phyloP scores from a whole-genome alignment of 2,113 vertebrate genomes.

The Gopherus evgoodei region DNA sequence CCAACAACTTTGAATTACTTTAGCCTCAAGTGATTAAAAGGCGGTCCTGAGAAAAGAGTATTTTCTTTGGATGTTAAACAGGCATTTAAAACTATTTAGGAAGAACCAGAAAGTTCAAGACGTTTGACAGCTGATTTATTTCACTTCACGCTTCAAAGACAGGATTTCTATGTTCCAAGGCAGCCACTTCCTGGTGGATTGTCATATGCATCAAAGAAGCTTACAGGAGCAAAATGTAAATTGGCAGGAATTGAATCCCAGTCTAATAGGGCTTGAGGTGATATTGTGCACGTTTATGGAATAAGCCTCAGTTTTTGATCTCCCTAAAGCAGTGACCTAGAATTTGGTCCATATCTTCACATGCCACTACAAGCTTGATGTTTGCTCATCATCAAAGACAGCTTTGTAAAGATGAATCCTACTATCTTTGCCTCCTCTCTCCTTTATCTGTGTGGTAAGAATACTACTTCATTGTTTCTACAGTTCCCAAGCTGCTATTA shows the following conservation, averaged over 20 bases:
- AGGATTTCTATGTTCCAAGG: constrained; percentile 61
- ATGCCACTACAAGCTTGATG: constrained; percentile 13
- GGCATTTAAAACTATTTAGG: constrained; percentile 44
- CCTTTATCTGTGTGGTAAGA: constrained; percentile 7
- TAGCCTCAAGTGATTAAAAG: constrained; percentile 26
- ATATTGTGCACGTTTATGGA: constrained; percentile 37
- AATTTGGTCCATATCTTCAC: constrained; percentile 54
- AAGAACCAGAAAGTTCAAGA: constrained; percentile 19
- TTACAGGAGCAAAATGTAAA: constrained; percentile 61
- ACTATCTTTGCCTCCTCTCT: not conserved
- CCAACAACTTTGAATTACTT: not conserved
- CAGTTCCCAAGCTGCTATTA: not conserved
- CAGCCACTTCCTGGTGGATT: constrained; percentile 50
- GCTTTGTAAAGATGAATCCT: constrained; percentile 47
- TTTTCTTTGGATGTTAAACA: constrained; percentile 60
- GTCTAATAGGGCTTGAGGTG: constrained; percentile 19
- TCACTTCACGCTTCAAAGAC: constrained; percentile 64
- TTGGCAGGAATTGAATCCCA: constrained; percentile 63
- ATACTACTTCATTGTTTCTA: not conserved
- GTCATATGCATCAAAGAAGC: constrained; percentile 64
- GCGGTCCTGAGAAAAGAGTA: not conserved
- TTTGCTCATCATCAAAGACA: constrained; percentile 66
- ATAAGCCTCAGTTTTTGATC: constrained; percentile 59
- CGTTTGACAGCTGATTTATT: constrained; percentile 71
- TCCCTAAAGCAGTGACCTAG: constrained; percentile 50